phyloP scores from a whole-genome alignment of 2,888 invertebrate genomes.

The Kryphioiulus occultus region DNA sequence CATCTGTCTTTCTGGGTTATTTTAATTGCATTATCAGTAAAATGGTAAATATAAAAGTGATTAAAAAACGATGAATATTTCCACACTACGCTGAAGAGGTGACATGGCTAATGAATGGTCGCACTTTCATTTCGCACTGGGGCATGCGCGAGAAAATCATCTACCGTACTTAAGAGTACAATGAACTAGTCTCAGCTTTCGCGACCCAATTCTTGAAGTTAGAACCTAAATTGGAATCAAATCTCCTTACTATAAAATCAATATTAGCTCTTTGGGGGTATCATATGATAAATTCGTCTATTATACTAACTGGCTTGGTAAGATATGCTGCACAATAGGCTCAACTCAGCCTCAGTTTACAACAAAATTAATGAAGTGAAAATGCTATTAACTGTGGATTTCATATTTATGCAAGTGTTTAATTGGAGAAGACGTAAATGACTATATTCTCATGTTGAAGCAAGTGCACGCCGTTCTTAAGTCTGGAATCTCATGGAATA shows the following conservation, averaged over 20 bases:
- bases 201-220: conserved; percentile 14
- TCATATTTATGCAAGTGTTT: conserved; percentile 7
- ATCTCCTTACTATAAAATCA: conserved; percentile 31
- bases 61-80: not conserved
- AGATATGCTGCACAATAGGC: not conserved
- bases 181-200: conserved; percentile 21
- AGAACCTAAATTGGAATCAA: conserved; percentile 14
- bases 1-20: not conserved
- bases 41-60: not conserved
- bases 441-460: not conserved
- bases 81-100: not conserved
- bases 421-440: conserved; percentile 8
- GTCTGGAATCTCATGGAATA: not conserved
- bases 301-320: not conserved
- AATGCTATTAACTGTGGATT: conserved; percentile 6
- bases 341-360: not conserved
- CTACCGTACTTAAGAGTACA: conserved; percentile 1
- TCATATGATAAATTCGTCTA: conserved; percentile 22
- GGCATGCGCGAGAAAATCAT: not conserved
- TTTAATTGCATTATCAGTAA: not conserved
- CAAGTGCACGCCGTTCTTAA: not conserved
- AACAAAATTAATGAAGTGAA: conserved; percentile 20
- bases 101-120: not conserved
- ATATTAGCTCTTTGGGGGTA: conserved; percentile 1
- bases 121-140: not conserved